phyloP scores from a whole-genome alignment of 2,888 invertebrate species.

The Baronia brevicornis region DNA sequence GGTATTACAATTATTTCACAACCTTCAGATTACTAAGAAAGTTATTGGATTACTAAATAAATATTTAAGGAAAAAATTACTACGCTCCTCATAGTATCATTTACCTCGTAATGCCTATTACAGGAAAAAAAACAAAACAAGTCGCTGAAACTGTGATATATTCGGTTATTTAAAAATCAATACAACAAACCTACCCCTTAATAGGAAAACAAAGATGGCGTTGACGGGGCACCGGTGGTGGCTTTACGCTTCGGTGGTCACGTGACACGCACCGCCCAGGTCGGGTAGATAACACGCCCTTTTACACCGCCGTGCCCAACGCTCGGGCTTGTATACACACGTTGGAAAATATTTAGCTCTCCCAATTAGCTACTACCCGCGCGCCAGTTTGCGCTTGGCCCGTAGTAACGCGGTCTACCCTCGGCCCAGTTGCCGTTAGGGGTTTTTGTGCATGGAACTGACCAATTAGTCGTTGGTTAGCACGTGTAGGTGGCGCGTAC shows the following conservation, averaged over 20 bases:
- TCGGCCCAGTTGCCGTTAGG: slow-evolving; percentile 49
- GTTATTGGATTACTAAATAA: too few relatives aligned
- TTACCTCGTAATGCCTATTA: too few relatives aligned
- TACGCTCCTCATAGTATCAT: too few relatives aligned
- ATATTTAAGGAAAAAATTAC: too few relatives aligned
- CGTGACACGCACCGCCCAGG: slow-evolving; percentile 56
- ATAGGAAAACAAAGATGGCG: slow-evolving; percentile 60
- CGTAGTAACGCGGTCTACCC: slow-evolving; percentile 47
- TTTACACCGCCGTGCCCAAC: slow-evolving; percentile 39
- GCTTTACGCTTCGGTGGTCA: slow-evolving; percentile 53
- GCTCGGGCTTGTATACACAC: slow-evolving; percentile 42
- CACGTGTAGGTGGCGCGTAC: slow-evolving; percentile 63
- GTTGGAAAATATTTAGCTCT: slow-evolving; percentile 37
- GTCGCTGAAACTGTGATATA: too few relatives aligned
- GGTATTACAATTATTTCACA: too few relatives aligned
- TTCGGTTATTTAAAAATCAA: too few relatives aligned
- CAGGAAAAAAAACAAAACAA: slow-evolving; percentile 13
- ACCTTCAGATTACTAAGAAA: too few relatives aligned
- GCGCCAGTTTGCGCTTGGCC: slow-evolving; percentile 27
- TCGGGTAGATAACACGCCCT: slow-evolving; percentile 54
- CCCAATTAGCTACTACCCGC: too few relatives aligned
- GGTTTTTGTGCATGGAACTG: slow-evolving; percentile 61
- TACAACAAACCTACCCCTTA: slow-evolving; percentile 34
- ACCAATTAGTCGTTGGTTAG: slow-evolving; percentile 67
- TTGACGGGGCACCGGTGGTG: slow-evolving; percentile 44